Percentiles rank a stretch among this genome's conserved stretches.
phyloP scores from a whole-genome alignment of 2,888 invertebrate species.

The Eubasilissa splendida region DNA sequence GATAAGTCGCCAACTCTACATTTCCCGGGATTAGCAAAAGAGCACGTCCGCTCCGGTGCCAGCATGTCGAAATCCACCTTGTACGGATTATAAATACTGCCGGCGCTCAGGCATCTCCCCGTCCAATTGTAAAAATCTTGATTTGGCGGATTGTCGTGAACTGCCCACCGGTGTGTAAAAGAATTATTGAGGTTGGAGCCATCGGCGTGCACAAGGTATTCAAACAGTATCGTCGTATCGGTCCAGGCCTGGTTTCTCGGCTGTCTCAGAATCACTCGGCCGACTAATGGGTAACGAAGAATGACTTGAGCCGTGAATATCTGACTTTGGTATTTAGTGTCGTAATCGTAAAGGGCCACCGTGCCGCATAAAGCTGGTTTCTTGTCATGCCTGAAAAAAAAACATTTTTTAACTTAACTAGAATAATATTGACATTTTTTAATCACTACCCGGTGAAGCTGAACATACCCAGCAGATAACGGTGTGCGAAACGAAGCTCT shows the following conservation, averaged over 20 bases:
- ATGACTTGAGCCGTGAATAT: conserved; percentile 86
- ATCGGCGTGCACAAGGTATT: conserved; percentile 90
- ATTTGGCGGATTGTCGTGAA: conserved; percentile 85
- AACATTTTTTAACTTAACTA: not conserved
- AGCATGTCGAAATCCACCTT: conserved; percentile 77
- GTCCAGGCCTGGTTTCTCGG: conserved; percentile 84
- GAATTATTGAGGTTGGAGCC: conserved; percentile 85
- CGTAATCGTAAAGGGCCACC: conserved; percentile 76
- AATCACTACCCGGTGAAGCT: too few relatives aligned
- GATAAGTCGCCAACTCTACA: conserved; percentile 87
- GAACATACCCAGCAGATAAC: too few relatives aligned
- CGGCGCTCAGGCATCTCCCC: conserved; percentile 85
- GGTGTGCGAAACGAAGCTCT: too few relatives aligned
- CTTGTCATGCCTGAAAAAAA: conserved; percentile 67
- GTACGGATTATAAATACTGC: conserved; percentile 84
- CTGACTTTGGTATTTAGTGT: conserved; percentile 79
- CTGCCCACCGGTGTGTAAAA: conserved; percentile 85
- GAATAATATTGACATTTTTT: not conserved
- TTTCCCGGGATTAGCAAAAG: conserved; percentile 71
- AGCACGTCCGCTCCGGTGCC: conserved; percentile 75
- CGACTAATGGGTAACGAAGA: conserved; percentile 91
- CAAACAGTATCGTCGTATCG: conserved; percentile 88
- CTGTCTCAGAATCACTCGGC: conserved; percentile 87
- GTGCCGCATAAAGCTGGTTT: conserved; percentile 66
- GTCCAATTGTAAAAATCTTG: conserved; percentile 95